These are phyloP conservation scores for Anarsia innoxiella DNA, from an alignment of 2,888 invertebrate species.

Conservation along the genomic window DNA sequence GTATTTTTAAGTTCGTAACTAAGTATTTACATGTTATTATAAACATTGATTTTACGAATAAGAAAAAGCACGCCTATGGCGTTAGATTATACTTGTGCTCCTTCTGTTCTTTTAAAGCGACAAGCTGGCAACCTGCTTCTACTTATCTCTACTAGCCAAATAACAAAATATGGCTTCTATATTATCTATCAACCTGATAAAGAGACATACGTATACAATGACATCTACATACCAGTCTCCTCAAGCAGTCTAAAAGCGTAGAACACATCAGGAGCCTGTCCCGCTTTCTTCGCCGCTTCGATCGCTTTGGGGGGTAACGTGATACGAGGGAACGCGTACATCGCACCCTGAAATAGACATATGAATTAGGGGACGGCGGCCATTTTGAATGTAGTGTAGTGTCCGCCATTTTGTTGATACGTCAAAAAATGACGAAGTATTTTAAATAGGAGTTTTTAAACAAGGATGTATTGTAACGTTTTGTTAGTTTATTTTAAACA, in stretches of 20 bases:
- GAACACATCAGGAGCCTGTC: conserved; percentile 86
- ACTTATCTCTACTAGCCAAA: too few species aligned
- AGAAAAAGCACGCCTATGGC: background rate
- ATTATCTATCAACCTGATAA: too few species aligned
- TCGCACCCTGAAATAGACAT: conserved; percentile 85
- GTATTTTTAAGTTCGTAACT: too few species aligned
- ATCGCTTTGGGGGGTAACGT: conserved; percentile 87
- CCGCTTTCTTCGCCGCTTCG: conserved; percentile 83
- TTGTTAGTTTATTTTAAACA: background rate
- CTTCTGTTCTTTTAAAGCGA: background rate
- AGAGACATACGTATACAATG: background rate
- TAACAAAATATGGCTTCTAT: too few species aligned
- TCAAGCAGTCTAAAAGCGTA: conserved; percentile 93
- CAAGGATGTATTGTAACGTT: background rate
- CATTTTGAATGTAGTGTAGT: too few species aligned
- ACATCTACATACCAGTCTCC: conserved; percentile 68
- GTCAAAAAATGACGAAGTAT: background rate
- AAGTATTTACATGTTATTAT: background rate
- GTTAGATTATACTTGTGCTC: background rate
- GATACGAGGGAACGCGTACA: conserved; percentile 95
- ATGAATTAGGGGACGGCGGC: too few species aligned
- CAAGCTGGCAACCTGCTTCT: background rate
- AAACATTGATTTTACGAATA: background rate
- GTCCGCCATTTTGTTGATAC: background rate
- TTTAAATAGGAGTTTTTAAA: background rate